Conservation (phyloP, 2,113 vertebrate genomes). For the Tychaedon coryphoeus region DNA sequence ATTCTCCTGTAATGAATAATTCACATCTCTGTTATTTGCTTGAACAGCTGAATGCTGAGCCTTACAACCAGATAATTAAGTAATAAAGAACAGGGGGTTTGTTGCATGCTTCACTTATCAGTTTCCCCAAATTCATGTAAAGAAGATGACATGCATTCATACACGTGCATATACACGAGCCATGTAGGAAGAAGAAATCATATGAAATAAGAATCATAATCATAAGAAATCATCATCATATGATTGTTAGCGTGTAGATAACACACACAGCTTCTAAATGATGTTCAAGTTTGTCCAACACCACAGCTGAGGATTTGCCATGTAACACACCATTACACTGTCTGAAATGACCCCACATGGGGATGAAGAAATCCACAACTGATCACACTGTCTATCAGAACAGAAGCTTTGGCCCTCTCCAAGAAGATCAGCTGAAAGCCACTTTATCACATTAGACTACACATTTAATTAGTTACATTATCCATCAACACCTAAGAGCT, state of each 20-base stretch:
- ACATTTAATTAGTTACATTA: neutral
- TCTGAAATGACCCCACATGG: neutral
- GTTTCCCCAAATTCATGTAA: neutral
- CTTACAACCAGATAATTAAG: conserved; percentile 1
- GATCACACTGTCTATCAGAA: neutral
- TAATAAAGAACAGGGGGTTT: neutral
- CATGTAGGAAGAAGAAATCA: neutral
- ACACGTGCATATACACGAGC: neutral
- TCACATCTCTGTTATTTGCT: neutral
- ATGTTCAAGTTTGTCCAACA: neutral
- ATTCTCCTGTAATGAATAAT: conserved; percentile 4
- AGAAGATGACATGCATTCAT: neutral
- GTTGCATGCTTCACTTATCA: neutral
- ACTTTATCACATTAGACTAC: neutral
- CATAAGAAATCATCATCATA: neutral
- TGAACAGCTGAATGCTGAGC: neutral
- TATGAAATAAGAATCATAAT: neutral
- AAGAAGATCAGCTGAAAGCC: neutral
- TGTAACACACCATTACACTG: too few species aligned
- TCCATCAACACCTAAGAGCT: neutral
- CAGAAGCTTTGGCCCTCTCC: neutral
- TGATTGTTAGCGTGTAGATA: neutral
- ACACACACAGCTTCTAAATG: neutral
- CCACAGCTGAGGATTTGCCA: neutral
- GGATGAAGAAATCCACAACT: neutral